Evolutionary conservation across 2,113 vertebrate species (phyloP).

Genomic region (Hystrix brachyura): DNA sequence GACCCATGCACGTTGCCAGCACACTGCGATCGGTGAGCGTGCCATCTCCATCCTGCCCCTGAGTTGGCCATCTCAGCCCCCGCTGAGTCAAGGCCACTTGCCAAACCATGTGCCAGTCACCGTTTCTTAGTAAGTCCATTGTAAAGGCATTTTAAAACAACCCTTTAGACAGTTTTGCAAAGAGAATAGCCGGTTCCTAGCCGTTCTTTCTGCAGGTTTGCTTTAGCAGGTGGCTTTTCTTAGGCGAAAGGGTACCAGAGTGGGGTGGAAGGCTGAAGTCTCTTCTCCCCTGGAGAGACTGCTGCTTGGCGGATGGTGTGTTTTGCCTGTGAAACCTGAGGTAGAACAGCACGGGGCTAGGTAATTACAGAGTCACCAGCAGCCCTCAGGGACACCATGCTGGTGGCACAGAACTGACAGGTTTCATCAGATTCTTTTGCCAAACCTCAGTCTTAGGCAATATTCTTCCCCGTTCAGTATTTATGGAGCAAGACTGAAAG

Average conservation of each 20-base stretch:
- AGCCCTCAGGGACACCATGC: neutral
- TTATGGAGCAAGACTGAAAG: conserved; percentile 41
- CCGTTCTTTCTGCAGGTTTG: neutral
- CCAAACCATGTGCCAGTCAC: neutral
- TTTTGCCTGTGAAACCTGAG: neutral
- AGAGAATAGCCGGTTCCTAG: neutral
- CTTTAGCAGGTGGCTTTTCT: neutral
- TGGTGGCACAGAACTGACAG: neutral
- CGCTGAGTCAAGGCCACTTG: neutral
- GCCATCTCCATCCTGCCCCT: neutral
- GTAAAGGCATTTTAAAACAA: neutral
- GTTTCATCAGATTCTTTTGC: conserved; percentile 56
- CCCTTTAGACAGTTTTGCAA: neutral
- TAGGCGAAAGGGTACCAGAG: neutral
- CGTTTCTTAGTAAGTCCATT: neutral
- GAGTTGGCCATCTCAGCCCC: neutral
- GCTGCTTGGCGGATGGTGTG: neutral
- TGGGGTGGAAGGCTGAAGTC: neutral
- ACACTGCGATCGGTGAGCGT: neutral
- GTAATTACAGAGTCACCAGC: neutral
- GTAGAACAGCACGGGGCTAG: neutral
- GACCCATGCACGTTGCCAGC: neutral
- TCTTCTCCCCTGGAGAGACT: neutral
- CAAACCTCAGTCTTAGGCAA: conserved; percentile 32
- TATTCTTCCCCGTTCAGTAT: conserved; percentile 42